A percentile compares a stretch with the other conserved stretches of the same genome.
Evolutionary conservation across 1,140 invertebrate genomes (phyloP).

Genomic region (Meloidogyne floridensis): DNA sequence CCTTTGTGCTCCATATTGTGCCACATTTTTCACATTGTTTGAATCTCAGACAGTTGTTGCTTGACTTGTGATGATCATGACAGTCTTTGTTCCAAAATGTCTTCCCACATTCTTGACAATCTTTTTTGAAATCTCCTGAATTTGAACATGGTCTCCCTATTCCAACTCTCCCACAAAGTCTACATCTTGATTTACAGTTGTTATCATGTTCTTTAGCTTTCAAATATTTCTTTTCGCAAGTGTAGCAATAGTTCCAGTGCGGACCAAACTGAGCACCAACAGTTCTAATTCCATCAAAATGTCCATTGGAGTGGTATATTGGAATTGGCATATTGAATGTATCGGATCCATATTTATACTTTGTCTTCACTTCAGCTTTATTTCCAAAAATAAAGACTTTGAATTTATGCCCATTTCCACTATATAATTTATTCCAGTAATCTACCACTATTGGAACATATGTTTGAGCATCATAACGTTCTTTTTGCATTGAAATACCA

Average conservation of each 20-base stretch:
- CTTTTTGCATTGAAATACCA: neutral
- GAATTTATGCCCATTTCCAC: neutral
- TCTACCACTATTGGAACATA: neutral
- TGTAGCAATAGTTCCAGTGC: neutral
- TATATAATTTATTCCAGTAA: slow-evolving; percentile 1
- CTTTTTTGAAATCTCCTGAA: too few species aligned
- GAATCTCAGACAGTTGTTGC: neutral
- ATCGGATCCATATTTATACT: slow-evolving; percentile 10
- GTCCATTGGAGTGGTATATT: neutral
- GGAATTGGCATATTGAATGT: neutral
- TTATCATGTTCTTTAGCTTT: neutral
- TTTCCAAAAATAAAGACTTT: slow-evolving; percentile 19
- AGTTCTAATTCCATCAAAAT: slow-evolving; percentile 1
- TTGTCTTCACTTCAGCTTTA: neutral
- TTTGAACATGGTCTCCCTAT: neutral
- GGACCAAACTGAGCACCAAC: slow-evolving; percentile 18
- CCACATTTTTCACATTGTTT: slow-evolving; percentile 15
- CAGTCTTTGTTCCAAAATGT: neutral
- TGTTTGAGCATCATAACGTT: neutral
- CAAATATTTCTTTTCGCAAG: neutral
- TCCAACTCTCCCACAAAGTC: neutral
- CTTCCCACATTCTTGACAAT: neutral
- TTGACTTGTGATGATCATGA: neutral
- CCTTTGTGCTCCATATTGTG: neutral
- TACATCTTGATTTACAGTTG: neutral